Conservation (phyloP, 1,140 invertebrate species). For the Drosophila subpulchrella region DNA sequence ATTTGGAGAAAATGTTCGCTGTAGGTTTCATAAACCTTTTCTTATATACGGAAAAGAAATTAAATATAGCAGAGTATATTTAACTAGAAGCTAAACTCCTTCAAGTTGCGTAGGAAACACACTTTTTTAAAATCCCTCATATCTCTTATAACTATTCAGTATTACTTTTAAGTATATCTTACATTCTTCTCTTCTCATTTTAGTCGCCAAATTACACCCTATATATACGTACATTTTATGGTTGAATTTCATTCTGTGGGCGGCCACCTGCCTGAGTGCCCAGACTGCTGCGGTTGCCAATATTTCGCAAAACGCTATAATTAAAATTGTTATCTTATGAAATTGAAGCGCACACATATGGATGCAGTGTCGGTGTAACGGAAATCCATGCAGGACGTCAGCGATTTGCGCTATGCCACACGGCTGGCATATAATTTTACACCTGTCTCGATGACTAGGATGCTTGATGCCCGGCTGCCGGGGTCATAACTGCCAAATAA, state of each 20-base stretch:
- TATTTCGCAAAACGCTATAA: constrained; percentile 61
- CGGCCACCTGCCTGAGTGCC: constrained; percentile 5
- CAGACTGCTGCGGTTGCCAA: constrained; percentile 41
- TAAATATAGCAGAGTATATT: too few relatives aligned
- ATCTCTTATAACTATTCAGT: too few relatives aligned
- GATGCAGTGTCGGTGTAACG: constrained; percentile 30
- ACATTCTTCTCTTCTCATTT: background rate
- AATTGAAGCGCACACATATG: constrained; percentile 39
- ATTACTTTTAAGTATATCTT: background rate
- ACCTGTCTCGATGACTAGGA: constrained; percentile 55
- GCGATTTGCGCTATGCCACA: constrained; percentile 61
- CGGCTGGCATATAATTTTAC: constrained; percentile 73
- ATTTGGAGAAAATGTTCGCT: too few relatives aligned
- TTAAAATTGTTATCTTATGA: constrained; percentile 70
- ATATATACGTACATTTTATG: background rate
- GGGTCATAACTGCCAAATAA: constrained; percentile 18
- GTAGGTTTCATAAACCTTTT: too few relatives aligned
- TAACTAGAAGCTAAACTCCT: too few relatives aligned
- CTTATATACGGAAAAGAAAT: too few relatives aligned
- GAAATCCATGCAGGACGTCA: constrained; percentile 62
- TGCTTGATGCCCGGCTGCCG: constrained; percentile 13
- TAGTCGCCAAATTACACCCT: background rate
- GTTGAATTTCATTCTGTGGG: background rate
- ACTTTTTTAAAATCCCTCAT: too few relatives aligned
- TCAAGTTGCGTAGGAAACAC: too few relatives aligned